Evolutionary conservation across 2,888 invertebrate genomes (phyloP).

Genomic region (Hoplodrina blanda): DNA sequence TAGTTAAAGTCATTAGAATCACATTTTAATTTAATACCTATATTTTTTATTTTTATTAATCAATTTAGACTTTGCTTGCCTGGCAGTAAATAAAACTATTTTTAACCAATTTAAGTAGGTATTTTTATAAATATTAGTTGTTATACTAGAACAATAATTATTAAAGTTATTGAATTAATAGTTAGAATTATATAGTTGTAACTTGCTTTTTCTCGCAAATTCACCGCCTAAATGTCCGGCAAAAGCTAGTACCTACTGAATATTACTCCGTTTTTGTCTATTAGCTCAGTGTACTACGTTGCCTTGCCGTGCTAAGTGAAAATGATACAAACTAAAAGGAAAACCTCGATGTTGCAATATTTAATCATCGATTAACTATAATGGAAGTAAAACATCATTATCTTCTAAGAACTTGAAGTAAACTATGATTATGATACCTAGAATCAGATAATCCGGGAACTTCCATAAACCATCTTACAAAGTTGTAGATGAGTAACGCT

Average conservation of each 20-base stretch:
- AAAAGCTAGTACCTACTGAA: not conserved
- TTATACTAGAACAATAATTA: no score
- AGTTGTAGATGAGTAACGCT: no score
- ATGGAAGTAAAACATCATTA: slow-evolving; percentile 11
- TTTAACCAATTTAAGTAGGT: no score
- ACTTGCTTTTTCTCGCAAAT: no score
- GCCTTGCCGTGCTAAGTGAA: not conserved
- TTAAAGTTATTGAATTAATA: no score
- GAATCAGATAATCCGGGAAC: not conserved
- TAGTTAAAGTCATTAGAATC: not conserved
- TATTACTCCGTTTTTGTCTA: slow-evolving; percentile 7
- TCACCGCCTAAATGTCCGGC: no score
- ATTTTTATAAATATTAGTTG: no score
- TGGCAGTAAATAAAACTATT: no score
- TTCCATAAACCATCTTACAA: not conserved
- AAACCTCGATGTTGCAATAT: slow-evolving; percentile 33
- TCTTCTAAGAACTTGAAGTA: slow-evolving; percentile 4
- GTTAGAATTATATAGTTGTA: no score
- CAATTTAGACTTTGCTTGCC: not conserved
- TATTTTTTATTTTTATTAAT: not conserved
- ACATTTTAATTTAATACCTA: no score
- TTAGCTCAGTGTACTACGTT: slow-evolving; percentile 2
- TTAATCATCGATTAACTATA: slow-evolving; percentile 17
- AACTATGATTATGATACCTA: not conserved
- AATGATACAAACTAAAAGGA: slow-evolving; percentile 8